These are phyloP conservation scores for Agonopterix alstromeriana DNA, from an alignment of 2,888 invertebrate genomes.

Conservation along the genomic window DNA sequence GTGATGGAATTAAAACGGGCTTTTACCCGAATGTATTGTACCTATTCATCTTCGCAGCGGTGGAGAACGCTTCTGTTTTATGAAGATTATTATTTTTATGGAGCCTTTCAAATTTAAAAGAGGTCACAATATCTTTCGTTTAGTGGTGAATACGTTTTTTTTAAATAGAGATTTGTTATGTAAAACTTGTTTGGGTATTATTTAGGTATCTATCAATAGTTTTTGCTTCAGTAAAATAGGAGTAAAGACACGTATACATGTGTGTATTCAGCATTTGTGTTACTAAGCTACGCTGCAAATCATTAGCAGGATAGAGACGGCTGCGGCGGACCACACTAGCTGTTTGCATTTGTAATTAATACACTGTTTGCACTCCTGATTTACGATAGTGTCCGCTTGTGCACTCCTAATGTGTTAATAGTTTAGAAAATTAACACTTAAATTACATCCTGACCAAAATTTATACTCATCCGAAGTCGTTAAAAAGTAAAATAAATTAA, in stretches of 20 bases:
- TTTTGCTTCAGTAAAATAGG: too few species aligned
- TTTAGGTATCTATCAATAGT: too few species aligned
- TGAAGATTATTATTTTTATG: background rate
- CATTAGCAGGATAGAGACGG: conserved; percentile 73
- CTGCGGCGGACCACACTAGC: conserved; percentile 69
- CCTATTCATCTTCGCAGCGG: conserved; percentile 10
- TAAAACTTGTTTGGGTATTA: background rate
- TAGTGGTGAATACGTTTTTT: background rate
- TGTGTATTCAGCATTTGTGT: background rate
- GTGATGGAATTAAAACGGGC: conserved; percentile 67
- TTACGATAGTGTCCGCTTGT: conserved; percentile 64
- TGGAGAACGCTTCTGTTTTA: conserved; percentile 6
- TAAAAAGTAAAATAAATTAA: too few species aligned
- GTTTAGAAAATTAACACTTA: conserved; percentile 56
- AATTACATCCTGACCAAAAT: background rate
- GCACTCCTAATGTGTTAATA: conserved; percentile 71
- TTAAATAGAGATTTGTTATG: background rate
- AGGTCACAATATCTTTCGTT: background rate
- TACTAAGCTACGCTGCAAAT: conserved; percentile 48
- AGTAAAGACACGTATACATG: too few species aligned
- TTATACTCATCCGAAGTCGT: too few species aligned
- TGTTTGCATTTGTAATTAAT: conserved; percentile 77
- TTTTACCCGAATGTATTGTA: conserved; percentile 51
- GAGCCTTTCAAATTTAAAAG: background rate
- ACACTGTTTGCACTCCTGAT: conserved; percentile 74